Evolutionary conservation across 2,797 vertebrate species (phyloP).

Genomic region (Danio albolineatus): DNA sequence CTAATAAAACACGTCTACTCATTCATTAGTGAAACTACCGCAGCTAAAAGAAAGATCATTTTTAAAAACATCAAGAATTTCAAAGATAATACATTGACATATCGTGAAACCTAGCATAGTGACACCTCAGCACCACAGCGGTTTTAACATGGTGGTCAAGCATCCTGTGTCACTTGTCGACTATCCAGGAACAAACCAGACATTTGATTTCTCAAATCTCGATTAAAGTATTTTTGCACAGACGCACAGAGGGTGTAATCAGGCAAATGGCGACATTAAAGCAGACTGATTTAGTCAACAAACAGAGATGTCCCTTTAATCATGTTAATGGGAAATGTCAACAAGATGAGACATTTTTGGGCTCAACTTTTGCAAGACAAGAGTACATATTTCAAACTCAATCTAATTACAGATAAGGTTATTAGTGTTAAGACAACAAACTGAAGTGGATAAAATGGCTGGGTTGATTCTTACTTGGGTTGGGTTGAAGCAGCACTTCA

Average conservation of each 20-base stretch:
- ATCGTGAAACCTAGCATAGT: not conserved
- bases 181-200: not conserved
- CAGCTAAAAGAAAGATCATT: not conserved
- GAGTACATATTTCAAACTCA: constrained; percentile 20
- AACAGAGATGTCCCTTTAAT: not conserved
- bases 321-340: not conserved
- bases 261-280: constrained; percentile 11
- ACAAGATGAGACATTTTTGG: constrained; percentile 25
- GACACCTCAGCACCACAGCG: not conserved
- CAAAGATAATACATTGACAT: constrained; percentile 11
- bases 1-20: not conserved
- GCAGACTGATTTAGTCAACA: not conserved
- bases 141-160: constrained; percentile 10
- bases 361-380: constrained; percentile 12
- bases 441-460: not conserved
- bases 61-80: not conserved
- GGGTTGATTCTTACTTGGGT: constrained; percentile 87
- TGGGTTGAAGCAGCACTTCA: constrained; percentile 93
- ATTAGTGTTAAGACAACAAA: not conserved
- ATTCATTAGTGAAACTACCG: not conserved
- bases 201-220: not conserved
- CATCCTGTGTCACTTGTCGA: constrained; percentile 12
- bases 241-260: not conserved
- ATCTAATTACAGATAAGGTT: not conserved
- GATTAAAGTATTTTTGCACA: not conserved